Base-by-base conservation (phyloP, 2,113 vertebrate species). In the Ia io region DNA sequence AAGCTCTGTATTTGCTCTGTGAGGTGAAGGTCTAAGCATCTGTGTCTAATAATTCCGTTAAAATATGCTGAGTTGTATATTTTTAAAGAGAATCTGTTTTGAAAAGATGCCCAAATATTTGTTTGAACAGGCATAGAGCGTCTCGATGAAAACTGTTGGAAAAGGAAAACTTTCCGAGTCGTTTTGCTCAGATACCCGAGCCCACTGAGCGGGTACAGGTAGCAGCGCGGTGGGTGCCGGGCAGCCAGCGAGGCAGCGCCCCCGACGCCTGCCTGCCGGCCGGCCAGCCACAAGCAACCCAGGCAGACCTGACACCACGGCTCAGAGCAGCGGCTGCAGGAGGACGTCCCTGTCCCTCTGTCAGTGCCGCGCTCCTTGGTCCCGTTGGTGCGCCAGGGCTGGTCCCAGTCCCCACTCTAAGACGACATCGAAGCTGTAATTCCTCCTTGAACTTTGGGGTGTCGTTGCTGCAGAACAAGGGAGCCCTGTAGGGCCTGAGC, bases 21-120 rank as follows among this genome's bases (percentile, higher is more conserved):
- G 44, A 77, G 71, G 78, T 95, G 67, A 92, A 84, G n/a, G 73
- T 71, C 88, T 95, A 84, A 94, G 47, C 79, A 69, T 94, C 84
- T 95, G 69, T 94, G 96, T 97, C 56, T 96, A 90, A 93, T 95
- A 93, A 90, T 84, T 94, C 92, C 63, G 70, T 74, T 77, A 94
- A 94, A 94, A 94, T 95, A 85, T 95, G 84, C 92, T 88, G 93
- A 96, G 70, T 78, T 93, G 61, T 89, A 9, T 95, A 69, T 96
- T 96, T 95, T 95, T 80, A 67, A 86, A 90, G 78, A 96, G 78
- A 93, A 84, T 90, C 78, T 92, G 69, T 96, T 94, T 96, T 96
- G 96, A 96, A 93, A 96, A 93, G 78, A 96, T 86, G 97, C 85
- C 83, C 95, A 85, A 96, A 80, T 96, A 88, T 94, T 87, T 97